Base-by-base conservation (phyloP, 2,888 invertebrate species). In the Cantharis flavilabris region DNA sequence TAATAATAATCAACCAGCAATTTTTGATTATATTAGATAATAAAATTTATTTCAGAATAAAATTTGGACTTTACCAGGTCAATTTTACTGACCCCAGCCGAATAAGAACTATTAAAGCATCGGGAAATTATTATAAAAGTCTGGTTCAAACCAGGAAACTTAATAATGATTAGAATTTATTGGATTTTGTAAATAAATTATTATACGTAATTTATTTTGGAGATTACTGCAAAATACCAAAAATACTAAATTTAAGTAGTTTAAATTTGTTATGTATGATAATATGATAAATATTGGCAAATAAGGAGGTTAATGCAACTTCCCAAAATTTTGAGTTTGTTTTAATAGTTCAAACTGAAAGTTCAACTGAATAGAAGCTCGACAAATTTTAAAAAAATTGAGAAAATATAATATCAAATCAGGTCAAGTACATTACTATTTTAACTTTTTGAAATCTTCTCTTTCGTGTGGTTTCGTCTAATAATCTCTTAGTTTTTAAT, bases 51-150 rank as follows among this genome's bases (percentile, higher is more conserved):
- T 91, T 74, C 86, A 93, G 93, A 10, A 89, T 90, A 79, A 91
- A 90, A 84, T 95, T 93, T 86, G 95, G 95, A 9, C 82, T 95
- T 0, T 93, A 92, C 81, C 89, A 91, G 82, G 93, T 95, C 0
- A 91, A 95, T 84, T 93, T 93, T 84, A 86, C 87, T 1, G 91
- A 90, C 81, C 89, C 90, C 0, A 87, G 90, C 0, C 90, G 91
- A 79, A 89, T 90, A 1, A 90, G 95, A 81, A 92, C 90, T 0
- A 90, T 93, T 0, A 93, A 94, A 85, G 89, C 89, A 62, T 95
- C 95, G 0, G 91, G 91, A 0, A 83, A 86, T 64, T 89, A 91
- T 81, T 92, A 90, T 85, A 90, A 90, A 81, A 86, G 90, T 69
- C 88, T 93, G 23, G 89, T 91, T 65, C 87, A 87, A 77, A 88